These are phyloP conservation scores for Romanogobio albipinnatus DNA, from an alignment of 2,113 vertebrate genomes.

Conservation along the genomic window DNA sequence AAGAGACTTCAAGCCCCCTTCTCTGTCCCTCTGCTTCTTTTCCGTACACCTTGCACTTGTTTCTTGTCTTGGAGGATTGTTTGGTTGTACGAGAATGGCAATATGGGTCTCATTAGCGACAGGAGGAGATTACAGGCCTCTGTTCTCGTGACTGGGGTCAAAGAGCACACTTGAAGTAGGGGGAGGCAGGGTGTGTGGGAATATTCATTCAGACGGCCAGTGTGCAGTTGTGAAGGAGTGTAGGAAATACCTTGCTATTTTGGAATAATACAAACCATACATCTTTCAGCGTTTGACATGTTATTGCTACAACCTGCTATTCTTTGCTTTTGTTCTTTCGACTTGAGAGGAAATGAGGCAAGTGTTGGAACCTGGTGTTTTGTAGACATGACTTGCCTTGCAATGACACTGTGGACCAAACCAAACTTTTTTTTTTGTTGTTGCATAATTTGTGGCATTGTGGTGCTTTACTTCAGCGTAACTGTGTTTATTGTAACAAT, in stretches of 20 bases:
- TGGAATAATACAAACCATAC: slow-evolving; percentile 8
- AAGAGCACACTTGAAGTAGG: slow-evolving; percentile 52
- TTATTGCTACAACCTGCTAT: slow-evolving; percentile 20
- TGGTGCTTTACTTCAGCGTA: background rate
- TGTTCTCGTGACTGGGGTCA: slow-evolving; percentile 66
- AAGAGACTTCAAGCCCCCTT: too few species aligned
- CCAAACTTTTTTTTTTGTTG: background rate
- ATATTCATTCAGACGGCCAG: slow-evolving; percentile 32
- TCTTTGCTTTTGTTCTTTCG: slow-evolving; percentile 10
- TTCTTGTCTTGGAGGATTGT: slow-evolving; percentile 28
- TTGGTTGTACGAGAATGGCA: slow-evolving; percentile 5
- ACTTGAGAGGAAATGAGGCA: slow-evolving; percentile 26
- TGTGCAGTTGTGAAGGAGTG: slow-evolving; percentile 18
- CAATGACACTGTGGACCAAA: background rate
- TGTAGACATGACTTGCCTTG: slow-evolving; percentile 34
- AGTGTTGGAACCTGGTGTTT: slow-evolving; percentile 40
- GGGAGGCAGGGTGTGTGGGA: background rate
- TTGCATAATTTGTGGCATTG: background rate
- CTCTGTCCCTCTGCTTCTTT: background rate
- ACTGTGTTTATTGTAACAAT: background rate
- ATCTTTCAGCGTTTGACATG: slow-evolving; percentile 24
- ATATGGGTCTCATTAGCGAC: slow-evolving; percentile 36
- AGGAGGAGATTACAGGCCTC: slow-evolving; percentile 59
- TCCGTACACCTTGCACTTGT: slow-evolving; percentile 38
- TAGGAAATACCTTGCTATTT: background rate